Evolutionary conservation across 2,888 invertebrate species (phyloP).

Genomic region (Diplolepis rosae): DNA sequence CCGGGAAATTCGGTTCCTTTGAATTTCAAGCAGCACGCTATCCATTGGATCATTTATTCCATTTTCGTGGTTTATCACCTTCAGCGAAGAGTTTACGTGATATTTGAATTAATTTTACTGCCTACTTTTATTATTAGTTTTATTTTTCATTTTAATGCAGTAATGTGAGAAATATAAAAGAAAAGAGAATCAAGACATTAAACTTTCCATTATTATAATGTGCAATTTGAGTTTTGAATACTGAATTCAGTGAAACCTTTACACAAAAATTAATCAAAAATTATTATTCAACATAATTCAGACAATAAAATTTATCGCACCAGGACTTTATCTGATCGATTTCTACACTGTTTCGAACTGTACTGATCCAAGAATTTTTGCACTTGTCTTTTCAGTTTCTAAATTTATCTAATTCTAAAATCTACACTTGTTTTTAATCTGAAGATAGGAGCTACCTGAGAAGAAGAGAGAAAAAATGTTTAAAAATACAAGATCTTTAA

Average conservation of each 20-base stretch:
- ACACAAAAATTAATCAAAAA: too few relatives aligned
- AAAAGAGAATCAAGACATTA: too few relatives aligned
- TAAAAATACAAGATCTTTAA: background rate
- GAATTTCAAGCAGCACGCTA: constrained; percentile 59
- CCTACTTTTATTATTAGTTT: too few relatives aligned
- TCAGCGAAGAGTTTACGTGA: background rate
- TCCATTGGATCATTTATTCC: constrained; percentile 24
- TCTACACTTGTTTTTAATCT: background rate
- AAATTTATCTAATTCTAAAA: background rate
- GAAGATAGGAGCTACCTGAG: background rate
- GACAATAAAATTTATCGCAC: too few relatives aligned
- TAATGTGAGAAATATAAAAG: too few relatives aligned
- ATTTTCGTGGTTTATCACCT: constrained; percentile 2
- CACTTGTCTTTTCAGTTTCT: background rate
- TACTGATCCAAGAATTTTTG: background rate
- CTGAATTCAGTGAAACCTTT: too few relatives aligned
- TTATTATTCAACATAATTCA: too few relatives aligned
- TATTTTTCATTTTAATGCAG: too few relatives aligned
- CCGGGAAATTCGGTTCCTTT: constrained; percentile 60
- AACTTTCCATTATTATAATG: too few relatives aligned
- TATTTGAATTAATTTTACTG: background rate
- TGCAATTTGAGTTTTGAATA: too few relatives aligned
- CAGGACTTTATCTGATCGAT: background rate
- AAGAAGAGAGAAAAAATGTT: background rate
- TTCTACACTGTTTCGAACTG: background rate